Conservation (phyloP, 2,888 invertebrate genomes). For the Phytoseiulus persimilis region DNA sequence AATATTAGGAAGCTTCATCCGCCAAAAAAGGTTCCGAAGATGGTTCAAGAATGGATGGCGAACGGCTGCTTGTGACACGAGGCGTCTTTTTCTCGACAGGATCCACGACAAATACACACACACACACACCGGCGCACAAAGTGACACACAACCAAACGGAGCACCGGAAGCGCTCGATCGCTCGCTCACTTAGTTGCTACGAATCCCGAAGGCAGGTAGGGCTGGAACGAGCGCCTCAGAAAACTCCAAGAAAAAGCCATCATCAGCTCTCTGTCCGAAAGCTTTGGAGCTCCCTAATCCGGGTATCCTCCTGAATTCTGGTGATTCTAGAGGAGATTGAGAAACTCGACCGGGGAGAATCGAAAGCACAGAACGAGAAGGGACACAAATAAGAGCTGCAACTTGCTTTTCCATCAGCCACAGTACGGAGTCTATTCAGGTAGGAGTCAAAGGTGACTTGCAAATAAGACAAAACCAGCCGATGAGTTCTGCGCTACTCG, state of each 20-base stretch:
- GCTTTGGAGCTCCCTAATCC: no score
- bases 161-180: neutral
- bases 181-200: neutral
- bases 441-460: neutral
- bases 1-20: neutral
- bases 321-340: no score
- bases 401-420: neutral
- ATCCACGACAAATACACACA: constrained; percentile 5
- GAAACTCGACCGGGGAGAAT: neutral
- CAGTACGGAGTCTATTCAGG: neutral
- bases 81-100: neutral
- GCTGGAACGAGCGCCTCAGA: neutral
- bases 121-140: neutral
- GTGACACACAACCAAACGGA: neutral
- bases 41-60: constrained; percentile 28
- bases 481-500: neutral
- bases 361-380: neutral
- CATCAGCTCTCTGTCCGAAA: no score
- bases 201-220: neutral
- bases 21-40: neutral
- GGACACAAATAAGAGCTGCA: neutral
- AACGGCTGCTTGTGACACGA: constrained; percentile 28
- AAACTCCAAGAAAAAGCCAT: neutral
- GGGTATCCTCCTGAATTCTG: no score
- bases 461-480: neutral